Percentiles rank a stretch among this genome's conserved stretches.
These are phyloP conservation scores for Congeria kusceri DNA, from an alignment of 2,888 invertebrate genomes.

Conservation along the genomic window DNA sequence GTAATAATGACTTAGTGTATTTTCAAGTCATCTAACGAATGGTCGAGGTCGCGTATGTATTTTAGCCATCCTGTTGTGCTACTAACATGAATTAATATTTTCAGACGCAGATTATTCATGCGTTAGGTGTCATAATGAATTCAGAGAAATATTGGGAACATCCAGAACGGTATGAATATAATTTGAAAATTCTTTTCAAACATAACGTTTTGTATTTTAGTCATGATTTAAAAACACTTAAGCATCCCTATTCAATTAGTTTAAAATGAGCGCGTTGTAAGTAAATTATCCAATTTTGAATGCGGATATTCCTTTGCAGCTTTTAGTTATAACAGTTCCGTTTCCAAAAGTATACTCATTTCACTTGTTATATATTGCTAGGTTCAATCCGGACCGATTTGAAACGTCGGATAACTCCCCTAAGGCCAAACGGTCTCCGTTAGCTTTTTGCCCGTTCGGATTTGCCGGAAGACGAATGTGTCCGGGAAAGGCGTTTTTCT, in stretches of 20 bases:
- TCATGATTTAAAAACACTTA: no score
- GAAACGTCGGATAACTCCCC: not conserved
- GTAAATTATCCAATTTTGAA: not conserved
- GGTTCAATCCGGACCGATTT: not conserved
- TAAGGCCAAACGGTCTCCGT: slow-evolving; percentile 17
- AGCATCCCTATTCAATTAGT: no score
- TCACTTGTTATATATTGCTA: not conserved
- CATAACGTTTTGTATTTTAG: not conserved
- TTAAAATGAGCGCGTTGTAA: no score
- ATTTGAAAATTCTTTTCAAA: not conserved
- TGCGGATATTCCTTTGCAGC: not conserved
- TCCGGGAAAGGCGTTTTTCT: slow-evolving; percentile 42
- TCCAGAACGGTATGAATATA: slow-evolving; percentile 14
- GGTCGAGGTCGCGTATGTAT: no score
- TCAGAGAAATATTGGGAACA: slow-evolving; percentile 21
- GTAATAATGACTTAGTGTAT: no score
- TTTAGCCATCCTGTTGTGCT: no score
- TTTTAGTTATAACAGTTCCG: no score
- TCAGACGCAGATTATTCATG: slow-evolving; percentile 41
- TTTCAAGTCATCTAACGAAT: no score
- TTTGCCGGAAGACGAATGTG: slow-evolving; percentile 44
- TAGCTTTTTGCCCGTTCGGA: slow-evolving; percentile 47
- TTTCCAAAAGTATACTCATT: not conserved
- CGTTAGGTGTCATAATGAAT: slow-evolving; percentile 32
- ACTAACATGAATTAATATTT: not conserved